phyloP scores from a whole-genome alignment of 1,140 invertebrate species.

The Colletes latitarsis region DNA sequence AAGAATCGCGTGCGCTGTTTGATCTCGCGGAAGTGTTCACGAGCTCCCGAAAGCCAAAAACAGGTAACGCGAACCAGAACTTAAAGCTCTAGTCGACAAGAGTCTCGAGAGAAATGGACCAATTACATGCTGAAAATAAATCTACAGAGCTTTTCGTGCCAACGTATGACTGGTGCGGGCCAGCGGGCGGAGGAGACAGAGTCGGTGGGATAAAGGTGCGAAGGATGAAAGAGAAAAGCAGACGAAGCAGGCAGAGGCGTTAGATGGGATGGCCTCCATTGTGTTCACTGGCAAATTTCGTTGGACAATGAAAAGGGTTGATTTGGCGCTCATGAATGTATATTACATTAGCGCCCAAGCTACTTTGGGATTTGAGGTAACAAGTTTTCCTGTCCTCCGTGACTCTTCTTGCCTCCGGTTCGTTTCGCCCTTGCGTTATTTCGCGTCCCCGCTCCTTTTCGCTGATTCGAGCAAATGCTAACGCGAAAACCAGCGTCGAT shows the following conservation, averaged over 20 bases:
- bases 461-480: background rate
- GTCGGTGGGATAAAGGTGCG: background rate
- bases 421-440: background rate
- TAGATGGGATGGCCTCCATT: conserved; percentile 50
- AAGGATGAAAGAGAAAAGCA: conserved; percentile 21
- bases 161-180: conserved; percentile 39
- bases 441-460: background rate
- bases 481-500: background rate
- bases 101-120: conserved; percentile 55
- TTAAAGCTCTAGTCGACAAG: conserved; percentile 20
- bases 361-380: conserved; percentile 62
- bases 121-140: conserved; percentile 70
- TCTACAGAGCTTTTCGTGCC: conserved; percentile 53
- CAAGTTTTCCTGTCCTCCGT: conserved; percentile 48
- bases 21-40: background rate
- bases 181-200: background rate
- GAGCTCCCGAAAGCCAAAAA: background rate
- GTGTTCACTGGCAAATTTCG: conserved; percentile 66
- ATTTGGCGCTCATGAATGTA: conserved; percentile 70
- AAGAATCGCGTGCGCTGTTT: background rate
- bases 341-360: conserved; percentile 63
- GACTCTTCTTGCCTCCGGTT: conserved; percentile 37
- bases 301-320: conserved; percentile 64
- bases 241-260: conserved; percentile 23
- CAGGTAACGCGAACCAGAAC: background rate